Percentiles rank a stretch among this genome's conserved stretches.
Evolutionary conservation across 2,113 vertebrate genomes (phyloP).

Genomic region (Falcunculus frontatus): DNA sequence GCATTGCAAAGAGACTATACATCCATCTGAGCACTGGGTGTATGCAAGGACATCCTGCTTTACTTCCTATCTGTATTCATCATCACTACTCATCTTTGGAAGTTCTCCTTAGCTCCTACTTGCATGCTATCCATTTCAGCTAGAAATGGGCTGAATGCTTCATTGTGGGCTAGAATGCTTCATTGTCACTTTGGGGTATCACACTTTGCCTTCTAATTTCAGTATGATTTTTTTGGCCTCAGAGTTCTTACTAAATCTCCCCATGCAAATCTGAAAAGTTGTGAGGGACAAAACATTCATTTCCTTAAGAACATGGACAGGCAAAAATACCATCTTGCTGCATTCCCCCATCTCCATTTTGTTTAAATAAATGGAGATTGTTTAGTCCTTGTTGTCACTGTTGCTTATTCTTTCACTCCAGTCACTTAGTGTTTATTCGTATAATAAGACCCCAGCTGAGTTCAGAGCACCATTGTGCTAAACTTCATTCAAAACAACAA

Average conservation of each 20-base stretch:
- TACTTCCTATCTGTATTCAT: background rate
- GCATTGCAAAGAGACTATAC: background rate
- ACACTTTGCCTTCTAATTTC: background rate
- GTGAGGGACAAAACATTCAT: background rate
- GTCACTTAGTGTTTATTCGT: background rate
- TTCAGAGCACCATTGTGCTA: background rate
- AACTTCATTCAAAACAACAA: background rate
- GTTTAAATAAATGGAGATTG: conserved; percentile 25
- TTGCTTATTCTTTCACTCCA: conserved; percentile 9
- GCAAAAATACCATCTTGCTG: background rate
- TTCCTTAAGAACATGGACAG: background rate
- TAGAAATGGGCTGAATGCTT: no score
- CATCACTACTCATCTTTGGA: background rate
- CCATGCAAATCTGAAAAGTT: background rate
- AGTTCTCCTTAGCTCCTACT: background rate
- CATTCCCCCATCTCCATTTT: background rate
- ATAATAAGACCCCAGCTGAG: background rate
- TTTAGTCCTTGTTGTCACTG: conserved; percentile 31
- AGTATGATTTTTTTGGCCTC: background rate
- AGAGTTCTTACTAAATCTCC: background rate
- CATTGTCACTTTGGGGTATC: background rate
- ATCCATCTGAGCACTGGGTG: background rate
- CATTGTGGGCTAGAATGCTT: background rate
- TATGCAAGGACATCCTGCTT: background rate
- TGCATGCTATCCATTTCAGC: background rate